Percentiles rank a stretch among this genome's conserved stretches.
phyloP scores from a whole-genome alignment of 2,888 invertebrate genomes.

The Drosophila atripex region DNA sequence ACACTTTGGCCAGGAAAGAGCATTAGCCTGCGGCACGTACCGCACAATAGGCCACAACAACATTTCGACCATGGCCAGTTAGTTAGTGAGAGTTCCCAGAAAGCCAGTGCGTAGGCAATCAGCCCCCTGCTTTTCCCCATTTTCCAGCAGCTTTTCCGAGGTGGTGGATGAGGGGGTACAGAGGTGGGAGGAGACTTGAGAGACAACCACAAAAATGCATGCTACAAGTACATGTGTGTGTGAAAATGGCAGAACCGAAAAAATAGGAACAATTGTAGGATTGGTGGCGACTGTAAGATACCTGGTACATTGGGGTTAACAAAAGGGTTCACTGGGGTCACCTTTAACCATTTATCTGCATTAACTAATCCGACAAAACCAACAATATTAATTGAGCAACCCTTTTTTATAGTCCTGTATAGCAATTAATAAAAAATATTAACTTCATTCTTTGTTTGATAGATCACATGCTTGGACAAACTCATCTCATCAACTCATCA shows the following conservation, averaged over 20 bases:
- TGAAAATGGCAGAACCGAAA: constrained; percentile 52
- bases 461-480: not conserved
- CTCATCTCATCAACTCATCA: not conserved
- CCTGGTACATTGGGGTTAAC: not conserved
- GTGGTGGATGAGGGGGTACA: not conserved
- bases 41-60: constrained; percentile 42
- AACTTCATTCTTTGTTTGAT: not conserved
- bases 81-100: constrained; percentile 27
- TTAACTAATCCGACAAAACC: no score
- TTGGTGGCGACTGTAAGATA: not conserved
- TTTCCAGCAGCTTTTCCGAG: constrained; percentile 17
- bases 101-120: constrained; percentile 56
- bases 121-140: constrained; percentile 44
- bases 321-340: not conserved
- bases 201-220: constrained; percentile 39
- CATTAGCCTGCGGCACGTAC: constrained; percentile 65
- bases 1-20: constrained; percentile 29
- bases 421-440: not conserved
- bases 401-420: not conserved
- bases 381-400: not conserved
- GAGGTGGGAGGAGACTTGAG: constrained; percentile 22
- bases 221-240: constrained; percentile 33
- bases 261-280: constrained; percentile 8
- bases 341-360: not conserved
- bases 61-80: constrained; percentile 40